Evolutionary conservation across 2,797 vertebrate genomes (phyloP).

Genomic region (Myiothlypis chrysogaster): DNA sequence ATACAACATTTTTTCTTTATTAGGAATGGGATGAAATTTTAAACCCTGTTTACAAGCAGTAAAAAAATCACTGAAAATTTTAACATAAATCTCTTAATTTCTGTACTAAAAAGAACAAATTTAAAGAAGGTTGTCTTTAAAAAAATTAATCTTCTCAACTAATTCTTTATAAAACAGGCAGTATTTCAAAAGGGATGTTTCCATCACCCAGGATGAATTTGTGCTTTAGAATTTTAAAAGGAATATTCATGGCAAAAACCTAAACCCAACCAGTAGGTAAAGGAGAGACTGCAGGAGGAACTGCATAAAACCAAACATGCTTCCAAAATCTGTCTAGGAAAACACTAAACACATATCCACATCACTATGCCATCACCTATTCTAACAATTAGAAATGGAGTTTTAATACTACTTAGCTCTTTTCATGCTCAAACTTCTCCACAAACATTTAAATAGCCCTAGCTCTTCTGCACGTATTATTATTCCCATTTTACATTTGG

Average conservation of each 20-base stretch:
- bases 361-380: background rate
- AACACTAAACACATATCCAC: background rate
- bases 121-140: background rate
- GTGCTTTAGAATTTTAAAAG: slow-evolving; percentile 43
- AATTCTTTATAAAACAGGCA: slow-evolving; percentile 48
- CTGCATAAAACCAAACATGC: background rate
- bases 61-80: background rate
- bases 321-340: background rate
- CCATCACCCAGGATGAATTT: slow-evolving; percentile 18
- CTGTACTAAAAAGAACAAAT: slow-evolving; percentile 26
- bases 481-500: background rate
- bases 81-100: background rate
- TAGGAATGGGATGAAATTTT: background rate
- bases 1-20: background rate
- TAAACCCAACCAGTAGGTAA: background rate
- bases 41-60: slow-evolving; percentile 6
- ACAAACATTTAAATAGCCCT: slow-evolving; percentile 13
- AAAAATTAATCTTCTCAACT: slow-evolving; percentile 5
- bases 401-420: slow-evolving; percentile 28
- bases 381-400: background rate
- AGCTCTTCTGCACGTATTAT: slow-evolving; percentile 4
- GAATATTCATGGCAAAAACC: background rate
- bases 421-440: slow-evolving; percentile 37
- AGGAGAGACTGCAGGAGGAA: background rate
- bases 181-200: slow-evolving; percentile 30